Base-by-base conservation (phyloP, 2,888 invertebrate species). In the Clistopyga incitator region DNA sequence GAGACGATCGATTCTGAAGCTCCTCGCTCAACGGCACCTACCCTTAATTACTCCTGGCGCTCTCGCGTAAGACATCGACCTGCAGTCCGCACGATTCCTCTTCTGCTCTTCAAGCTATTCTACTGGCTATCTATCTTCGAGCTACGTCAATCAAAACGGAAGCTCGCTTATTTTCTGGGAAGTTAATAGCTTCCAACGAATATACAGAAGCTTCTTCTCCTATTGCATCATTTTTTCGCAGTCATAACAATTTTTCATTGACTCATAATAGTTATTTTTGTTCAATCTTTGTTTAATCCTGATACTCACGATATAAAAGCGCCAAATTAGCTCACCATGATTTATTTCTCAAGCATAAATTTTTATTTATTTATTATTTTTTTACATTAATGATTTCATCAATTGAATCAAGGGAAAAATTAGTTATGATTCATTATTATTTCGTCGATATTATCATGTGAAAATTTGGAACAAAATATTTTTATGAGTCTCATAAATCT, bases 41-140 rank as follows among this genome's bases (percentile, higher is more conserved):
- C 78, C 71, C 84, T 84, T 84, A 84, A 84, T 84, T 84, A 84
- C 81, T 81, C 78, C 65, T 76, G 81, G 78, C 78, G 79, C 81
- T 79, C 76, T 76, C 67, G 71, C 54, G 54, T 45, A 85, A 84
- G 81, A 84, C 78, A 81, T 84, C 81, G 74, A 71, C 78, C 78
- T 56, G 47, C 45, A 78, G 72, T 83, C 76, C 77, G 20, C 64
- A 45, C 81, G 65, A 81, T 81, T 81, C 72, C 84, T 81, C 81
- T 76, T 42, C 47, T 50, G 38, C 56, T 67, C 38, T 42, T 68
- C 67, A 11, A 65, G 23, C 80, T 38, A 52, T 74, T 74, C 34
- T 50, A 29, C 18, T 45, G 65, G 50, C 38, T 34, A 20, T 15
- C 23, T 10, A 38, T 76, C 65, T 6, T 11, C 45, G 42, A 15